These are phyloP conservation scores for Drosophila leonis DNA, from an alignment of 2,888 invertebrate species.

Conservation along the genomic window DNA sequence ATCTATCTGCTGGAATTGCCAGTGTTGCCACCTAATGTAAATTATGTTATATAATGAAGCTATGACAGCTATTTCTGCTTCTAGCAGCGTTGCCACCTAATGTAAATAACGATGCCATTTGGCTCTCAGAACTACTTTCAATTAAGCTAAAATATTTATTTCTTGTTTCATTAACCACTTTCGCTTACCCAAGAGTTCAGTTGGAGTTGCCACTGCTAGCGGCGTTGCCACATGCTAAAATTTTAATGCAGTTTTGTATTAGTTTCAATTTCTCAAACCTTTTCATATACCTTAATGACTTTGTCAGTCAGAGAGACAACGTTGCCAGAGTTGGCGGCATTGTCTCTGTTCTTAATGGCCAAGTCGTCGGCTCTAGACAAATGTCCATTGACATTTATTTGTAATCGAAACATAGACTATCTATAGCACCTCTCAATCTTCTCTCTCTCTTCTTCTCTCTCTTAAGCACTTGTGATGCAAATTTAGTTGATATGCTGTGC, in stretches of 20 bases:
- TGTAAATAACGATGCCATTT: neutral
- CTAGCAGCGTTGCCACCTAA: neutral
- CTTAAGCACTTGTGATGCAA: slow-evolving; percentile 33
- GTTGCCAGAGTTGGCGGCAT: neutral
- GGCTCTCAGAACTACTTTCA: neutral
- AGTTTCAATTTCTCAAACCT: neutral
- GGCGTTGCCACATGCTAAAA: neutral
- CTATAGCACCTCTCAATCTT: neutral
- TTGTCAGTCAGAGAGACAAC: neutral
- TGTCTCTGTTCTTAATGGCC: slow-evolving; percentile 2
- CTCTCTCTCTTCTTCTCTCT: neutral
- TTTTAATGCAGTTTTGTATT: neutral
- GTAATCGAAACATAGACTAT: neutral
- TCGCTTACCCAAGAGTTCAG: neutral
- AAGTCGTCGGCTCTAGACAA: neutral
- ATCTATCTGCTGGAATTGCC: neutral
- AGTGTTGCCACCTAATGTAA: neutral
- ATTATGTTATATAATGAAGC: neutral
- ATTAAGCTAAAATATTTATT: neutral
- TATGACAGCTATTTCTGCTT: too few relatives aligned
- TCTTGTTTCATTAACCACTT: neutral
- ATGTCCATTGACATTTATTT: neutral
- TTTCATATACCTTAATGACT: neutral
- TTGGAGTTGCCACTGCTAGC: neutral
- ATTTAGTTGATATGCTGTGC: slow-evolving; percentile 32